Evolutionary conservation across 2,113 vertebrate species (phyloP).

Genomic region (Pagrus major): DNA sequence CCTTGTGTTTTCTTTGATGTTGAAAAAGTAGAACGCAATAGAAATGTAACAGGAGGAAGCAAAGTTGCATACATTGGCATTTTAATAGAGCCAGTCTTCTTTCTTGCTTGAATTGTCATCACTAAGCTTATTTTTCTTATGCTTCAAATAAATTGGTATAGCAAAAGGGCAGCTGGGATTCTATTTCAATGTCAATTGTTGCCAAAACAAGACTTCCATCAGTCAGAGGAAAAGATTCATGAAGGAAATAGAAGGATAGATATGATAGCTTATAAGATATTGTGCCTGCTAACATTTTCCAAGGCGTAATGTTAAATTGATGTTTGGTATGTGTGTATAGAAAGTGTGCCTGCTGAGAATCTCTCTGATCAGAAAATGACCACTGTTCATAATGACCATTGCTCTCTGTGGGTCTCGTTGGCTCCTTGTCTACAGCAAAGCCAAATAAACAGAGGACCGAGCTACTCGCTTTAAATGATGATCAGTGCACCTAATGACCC

Average conservation of each 20-base stretch:
- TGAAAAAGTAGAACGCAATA: neutral
- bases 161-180: neutral
- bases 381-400: conserved; percentile 15
- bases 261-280: conserved; percentile 1
- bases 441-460: conserved; percentile 48
- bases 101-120: neutral
- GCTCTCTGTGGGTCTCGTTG: conserved; percentile 3
- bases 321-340: conserved; percentile 4
- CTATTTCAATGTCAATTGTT: too few relatives aligned
- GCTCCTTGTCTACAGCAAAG: conserved; percentile 44
- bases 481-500: conserved; percentile 65
- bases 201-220: neutral
- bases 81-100: neutral
- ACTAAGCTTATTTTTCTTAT: neutral
- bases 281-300: conserved; percentile 37
- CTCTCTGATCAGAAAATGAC: conserved; percentile 7
- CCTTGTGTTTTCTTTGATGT: neutral
- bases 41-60: neutral
- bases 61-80: neutral
- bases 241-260: conserved; percentile 15
- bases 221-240: conserved; percentile 14
- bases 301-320: conserved; percentile 16
- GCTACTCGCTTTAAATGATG: conserved; percentile 37
- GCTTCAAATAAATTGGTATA: neutral
- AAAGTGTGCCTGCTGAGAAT: conserved; percentile 18